Evolutionary conservation across 2,888 invertebrate species (phyloP), one percentile per base, ranked within the genome.

Genomic region (Campaea margaritaria): DNA sequence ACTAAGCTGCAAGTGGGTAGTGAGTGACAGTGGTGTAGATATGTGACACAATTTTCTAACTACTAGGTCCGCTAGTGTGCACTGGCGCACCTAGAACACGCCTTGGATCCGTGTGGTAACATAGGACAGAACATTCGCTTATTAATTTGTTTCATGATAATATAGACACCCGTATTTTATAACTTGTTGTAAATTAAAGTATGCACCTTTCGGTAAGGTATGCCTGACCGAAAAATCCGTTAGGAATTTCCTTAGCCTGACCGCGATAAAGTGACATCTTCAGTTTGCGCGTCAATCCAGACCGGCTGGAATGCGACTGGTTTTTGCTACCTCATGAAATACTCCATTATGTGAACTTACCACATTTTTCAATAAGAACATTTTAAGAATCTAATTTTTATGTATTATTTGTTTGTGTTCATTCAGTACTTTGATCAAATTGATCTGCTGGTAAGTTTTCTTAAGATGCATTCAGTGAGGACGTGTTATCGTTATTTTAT

Each of bases 11-110:
- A 43, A 42, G 27, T 27, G 15, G 42, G 21, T 34, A 16, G 48
- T 52, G 41, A 16, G 48, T 52, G 41, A 16, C 38, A 43, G 48
- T 43, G 15, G 14, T 43, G 38, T 54, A 53, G 31, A 44, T 48
- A 61, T 52, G 57, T 57, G 61, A 53, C 56, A 56, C 56, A 56
- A 49, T 61, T 59, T 14, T 36, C 3, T 11, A 12, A 36, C 10
- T 10, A n/a, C 3, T 34, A 34, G 34, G 34, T 34, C 12, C 5
- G 41, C 48, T 28, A 47, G 16, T 14, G 28, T 27, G 44, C 43
- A 21, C 1, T 38, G 61, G 52, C 57, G 48, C 61, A 48, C 61
- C 57, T 44, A 44, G 41, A 21, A 15, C 61, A 49, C 56, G 56
- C 56, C 51, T 50, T 52, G 48, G 52, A n/a, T 48, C 51, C 48